Percentiles rank a stretch among this genome's conserved stretches.
phyloP scores from a whole-genome alignment of 2,888 invertebrate species.

The Phalangium opilio region DNA sequence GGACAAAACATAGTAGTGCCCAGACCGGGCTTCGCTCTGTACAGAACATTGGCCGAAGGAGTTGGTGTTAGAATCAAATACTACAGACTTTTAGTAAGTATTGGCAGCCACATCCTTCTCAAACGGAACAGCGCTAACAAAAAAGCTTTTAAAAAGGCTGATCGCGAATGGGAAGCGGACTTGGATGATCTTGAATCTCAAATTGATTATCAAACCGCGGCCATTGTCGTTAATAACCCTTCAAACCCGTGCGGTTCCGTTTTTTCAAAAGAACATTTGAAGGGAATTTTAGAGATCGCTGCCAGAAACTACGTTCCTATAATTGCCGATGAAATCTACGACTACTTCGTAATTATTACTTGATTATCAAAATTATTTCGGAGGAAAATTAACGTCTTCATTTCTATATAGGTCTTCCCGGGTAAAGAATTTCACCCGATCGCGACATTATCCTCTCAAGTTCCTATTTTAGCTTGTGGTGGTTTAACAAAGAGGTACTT shows the following conservation, averaged over 20 bases:
- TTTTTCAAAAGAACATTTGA: constrained; percentile 61
- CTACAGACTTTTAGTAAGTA: constrained; percentile 38
- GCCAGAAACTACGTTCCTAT: constrained; percentile 67
- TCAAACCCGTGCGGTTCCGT: constrained; percentile 98
- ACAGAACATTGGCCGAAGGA: constrained; percentile 72
- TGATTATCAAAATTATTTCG: too few species aligned
- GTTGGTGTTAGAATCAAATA: constrained; percentile 61
- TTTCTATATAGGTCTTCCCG: constrained; percentile 50
- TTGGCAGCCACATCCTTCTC: too few species aligned
- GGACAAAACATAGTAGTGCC: constrained; percentile 90
- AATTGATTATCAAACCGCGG: constrained; percentile 79
- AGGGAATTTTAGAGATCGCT: constrained; percentile 63
- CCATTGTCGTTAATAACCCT: constrained; percentile 87
- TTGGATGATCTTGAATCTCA: constrained; percentile 67
- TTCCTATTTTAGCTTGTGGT: constrained; percentile 84
- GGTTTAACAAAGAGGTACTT: constrained; percentile 80
- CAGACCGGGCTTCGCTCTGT: constrained; percentile 81
- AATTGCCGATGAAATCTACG: constrained; percentile 97
- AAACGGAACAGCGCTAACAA: too few species aligned
- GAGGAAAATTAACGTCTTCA: too few species aligned
- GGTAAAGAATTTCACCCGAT: constrained; percentile 62
- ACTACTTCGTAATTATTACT: constrained; percentile 54
- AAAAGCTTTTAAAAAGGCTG: constrained; percentile 50
- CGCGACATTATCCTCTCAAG: constrained; percentile 66
- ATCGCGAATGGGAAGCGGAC: constrained; percentile 77